A percentile compares a stretch with the other conserved stretches of the same genome.
These are phyloP conservation scores for Adineta ricciae DNA, from an alignment of 2,888 invertebrate genomes.

Conservation along the genomic window DNA sequence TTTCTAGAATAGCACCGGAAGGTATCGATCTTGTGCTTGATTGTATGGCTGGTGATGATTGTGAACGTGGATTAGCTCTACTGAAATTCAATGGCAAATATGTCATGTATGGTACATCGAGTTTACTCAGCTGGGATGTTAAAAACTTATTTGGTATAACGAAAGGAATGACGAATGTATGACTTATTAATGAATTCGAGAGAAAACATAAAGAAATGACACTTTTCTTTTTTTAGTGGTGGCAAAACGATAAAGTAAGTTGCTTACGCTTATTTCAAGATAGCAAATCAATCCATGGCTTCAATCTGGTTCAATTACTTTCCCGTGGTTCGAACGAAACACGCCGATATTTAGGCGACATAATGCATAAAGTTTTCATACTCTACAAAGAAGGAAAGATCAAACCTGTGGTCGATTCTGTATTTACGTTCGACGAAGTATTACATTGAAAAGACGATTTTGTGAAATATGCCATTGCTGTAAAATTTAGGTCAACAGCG, in stretches of 20 bases:
- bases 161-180: conserved; percentile 50
- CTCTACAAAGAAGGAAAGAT: conserved; percentile 69
- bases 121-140: conserved; percentile 77
- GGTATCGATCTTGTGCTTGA: conserved; percentile 78
- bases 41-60: conserved; percentile 77
- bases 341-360: conserved; percentile 62
- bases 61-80: conserved; percentile 69
- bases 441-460: too few species aligned
- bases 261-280: conserved; percentile 78
- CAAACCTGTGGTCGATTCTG: conserved; percentile 70
- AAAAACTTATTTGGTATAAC: conserved; percentile 82
- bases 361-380: conserved; percentile 64
- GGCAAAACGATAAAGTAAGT: conserved; percentile 81
- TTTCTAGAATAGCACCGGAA: conserved; percentile 44
- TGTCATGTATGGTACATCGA: conserved; percentile 72
- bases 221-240: conserved; percentile 59
- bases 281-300: conserved; percentile 70
- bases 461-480: not conserved
- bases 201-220: too few species aligned
- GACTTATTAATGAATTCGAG: not conserved
- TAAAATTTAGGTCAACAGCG: conserved; percentile 64
- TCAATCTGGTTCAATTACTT: conserved; percentile 71
- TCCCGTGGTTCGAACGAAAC: conserved; percentile 56
- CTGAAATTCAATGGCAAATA: conserved; percentile 79
- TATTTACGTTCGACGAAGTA: conserved; percentile 76